Evolutionary conservation across 2,797 vertebrate genomes (phyloP), one percentile per base, ranked within the genome.

Genomic region (Poeciliopsis gracilis): DNA sequence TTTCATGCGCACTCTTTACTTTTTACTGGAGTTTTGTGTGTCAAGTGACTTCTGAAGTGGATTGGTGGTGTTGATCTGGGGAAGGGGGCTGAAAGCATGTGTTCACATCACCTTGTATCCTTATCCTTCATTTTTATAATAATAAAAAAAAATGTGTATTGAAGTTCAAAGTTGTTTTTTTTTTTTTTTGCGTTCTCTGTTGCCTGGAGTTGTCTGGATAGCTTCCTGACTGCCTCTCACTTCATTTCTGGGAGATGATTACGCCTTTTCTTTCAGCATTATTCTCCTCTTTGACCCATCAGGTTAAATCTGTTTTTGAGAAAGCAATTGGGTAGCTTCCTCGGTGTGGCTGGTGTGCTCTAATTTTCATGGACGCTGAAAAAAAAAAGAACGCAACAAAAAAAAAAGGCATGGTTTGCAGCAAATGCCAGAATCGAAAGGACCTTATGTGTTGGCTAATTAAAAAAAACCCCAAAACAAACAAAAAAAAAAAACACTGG

Each of bases 311-410:
- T 76, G 18, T 30, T 36, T 41, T 67, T n/a, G 45, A 67, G 59
- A 53, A 77, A 46, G 63, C 46, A 79, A 78, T 81, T 79, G 76
- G 63, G 70, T 38, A 33, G 23, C 43, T 77, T 69, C 38, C 23
- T 49, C 49, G 36, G 16, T 53, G 25, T 47, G 70, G 51, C 70
- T 51, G 43, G 47, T 61, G 41, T 72, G 61, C 51, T 80, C 12
- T 63, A 46, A 74, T 49, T 78, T 77, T 38, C 28, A 77, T 46
- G 70, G 28, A 61, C 66, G 71, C 46, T 36, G 13, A 13, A 2
- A 72, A 55, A 25, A 20, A 47, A 78, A 71, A 11, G n/a, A 53
- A n/a, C 23, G 38, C 36, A 36, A 36, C 36, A 77, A 51, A 10
- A 45, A 25, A 72, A 13, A 36, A 33, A 16, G 76, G 43, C n/a